Conservation (phyloP, 2,113 vertebrate genomes). For the Pungitius pungitius region DNA sequence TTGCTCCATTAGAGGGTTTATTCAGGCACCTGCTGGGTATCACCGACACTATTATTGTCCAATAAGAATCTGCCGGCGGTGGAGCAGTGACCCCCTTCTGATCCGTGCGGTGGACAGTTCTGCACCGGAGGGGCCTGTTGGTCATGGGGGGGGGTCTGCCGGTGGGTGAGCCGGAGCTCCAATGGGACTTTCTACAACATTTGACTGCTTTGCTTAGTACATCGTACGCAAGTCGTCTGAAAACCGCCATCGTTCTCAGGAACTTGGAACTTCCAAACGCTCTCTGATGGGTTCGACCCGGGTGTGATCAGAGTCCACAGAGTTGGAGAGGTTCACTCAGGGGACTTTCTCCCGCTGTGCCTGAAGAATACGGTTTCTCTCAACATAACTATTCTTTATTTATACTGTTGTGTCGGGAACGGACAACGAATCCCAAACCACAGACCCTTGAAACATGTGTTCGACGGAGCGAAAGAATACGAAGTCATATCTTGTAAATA, state of each 20-base stretch:
- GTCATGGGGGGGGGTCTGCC: not conserved
- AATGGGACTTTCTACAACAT: conserved; percentile 18
- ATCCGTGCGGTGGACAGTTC: conserved; percentile 50
- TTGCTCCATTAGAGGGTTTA: conserved; percentile 82
- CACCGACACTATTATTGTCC: conserved; percentile 72
- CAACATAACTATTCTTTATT: conserved; percentile 22
- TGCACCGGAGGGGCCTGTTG: not conserved
- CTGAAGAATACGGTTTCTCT: conserved; percentile 17
- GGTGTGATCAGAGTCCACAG: conserved; percentile 24
- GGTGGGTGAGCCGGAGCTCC: conserved; percentile 12
- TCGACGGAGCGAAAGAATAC: no score
- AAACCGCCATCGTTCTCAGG: not conserved
- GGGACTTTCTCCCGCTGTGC: conserved; percentile 40
- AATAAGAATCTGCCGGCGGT: conserved; percentile 66
- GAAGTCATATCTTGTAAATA: not conserved
- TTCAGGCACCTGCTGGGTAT: conserved; percentile 76
- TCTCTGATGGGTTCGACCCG: conserved; percentile 37
- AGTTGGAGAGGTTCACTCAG: conserved; percentile 28
- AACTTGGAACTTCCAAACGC: no score
- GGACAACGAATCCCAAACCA: not conserved
- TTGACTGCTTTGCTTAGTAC: conserved; percentile 15
- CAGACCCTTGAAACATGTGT: not conserved
- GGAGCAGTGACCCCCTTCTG: conserved; percentile 63
- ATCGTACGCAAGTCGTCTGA: not conserved
- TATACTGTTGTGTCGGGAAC: not conserved